These are phyloP conservation scores for Oxystoma pomonae DNA, from an alignment of 2,888 invertebrate species.

Conservation along the genomic window DNA sequence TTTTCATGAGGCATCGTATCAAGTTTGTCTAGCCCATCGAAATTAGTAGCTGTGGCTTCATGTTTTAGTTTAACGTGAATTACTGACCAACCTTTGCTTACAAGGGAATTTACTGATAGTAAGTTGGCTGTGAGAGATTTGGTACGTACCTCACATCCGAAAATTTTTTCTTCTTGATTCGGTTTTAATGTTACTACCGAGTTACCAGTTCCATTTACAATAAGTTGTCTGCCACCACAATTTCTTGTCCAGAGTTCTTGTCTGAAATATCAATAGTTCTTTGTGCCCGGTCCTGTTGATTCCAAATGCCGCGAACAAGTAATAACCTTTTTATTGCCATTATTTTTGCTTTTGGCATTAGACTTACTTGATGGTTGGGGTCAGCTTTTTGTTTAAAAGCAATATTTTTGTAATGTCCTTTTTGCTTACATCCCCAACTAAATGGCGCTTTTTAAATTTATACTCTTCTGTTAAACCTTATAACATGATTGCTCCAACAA, in stretches of 20 bases:
- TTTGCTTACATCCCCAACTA: no score
- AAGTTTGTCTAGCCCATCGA: not conserved
- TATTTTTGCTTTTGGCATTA: no score
- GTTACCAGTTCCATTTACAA: not conserved
- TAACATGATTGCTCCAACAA: conserved; percentile 25
- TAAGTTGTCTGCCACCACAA: not conserved
- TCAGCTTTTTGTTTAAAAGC: no score
- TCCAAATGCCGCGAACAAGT: no score
- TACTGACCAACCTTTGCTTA: not conserved
- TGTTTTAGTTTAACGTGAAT: not conserved
- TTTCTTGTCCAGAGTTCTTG: not conserved
- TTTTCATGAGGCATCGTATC: not conserved
- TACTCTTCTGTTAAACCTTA: conserved; percentile 17
- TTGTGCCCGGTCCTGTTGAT: no score
- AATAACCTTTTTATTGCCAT: no score
- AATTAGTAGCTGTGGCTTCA: not conserved
- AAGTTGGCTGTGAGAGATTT: not conserved
- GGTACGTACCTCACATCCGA: not conserved
- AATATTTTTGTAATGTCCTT: no score
- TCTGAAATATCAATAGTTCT: not conserved
- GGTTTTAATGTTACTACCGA: not conserved
- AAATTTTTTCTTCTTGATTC: not conserved
- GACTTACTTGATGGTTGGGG: no score
- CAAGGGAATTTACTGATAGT: no score
- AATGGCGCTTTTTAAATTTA: no score